Conservation (phyloP, 2,888 invertebrate genomes). For the Siphlonurus alternatus region DNA sequence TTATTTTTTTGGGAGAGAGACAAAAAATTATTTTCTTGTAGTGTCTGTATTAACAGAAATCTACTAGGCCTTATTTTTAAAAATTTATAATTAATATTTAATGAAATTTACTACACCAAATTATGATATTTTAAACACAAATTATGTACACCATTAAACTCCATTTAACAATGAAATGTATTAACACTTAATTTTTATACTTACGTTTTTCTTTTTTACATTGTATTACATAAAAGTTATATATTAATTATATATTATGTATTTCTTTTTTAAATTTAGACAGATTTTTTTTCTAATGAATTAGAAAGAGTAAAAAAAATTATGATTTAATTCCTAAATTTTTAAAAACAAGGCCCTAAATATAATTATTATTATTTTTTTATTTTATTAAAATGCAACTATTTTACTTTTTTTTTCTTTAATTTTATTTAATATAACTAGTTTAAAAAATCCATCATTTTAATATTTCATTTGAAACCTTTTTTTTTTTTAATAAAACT, state of each 20-base stretch:
- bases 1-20: background rate
- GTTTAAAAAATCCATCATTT: background rate
- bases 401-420: background rate
- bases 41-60: background rate
- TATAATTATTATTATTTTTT: background rate
- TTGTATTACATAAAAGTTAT: background rate
- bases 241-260: background rate
- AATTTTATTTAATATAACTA: background rate
- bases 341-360: background rate
- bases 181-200: too few species aligned
- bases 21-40: background rate
- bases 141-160: too few species aligned
- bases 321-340: too few species aligned
- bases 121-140: too few species aligned
- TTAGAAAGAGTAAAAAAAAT: too few species aligned
- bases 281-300: too few species aligned
- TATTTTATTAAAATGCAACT: background rate
- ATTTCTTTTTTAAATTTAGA: background rate
- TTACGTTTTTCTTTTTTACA: background rate
- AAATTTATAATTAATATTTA: too few species aligned
- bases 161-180: too few species aligned
- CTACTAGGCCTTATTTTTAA: background rate
- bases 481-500: background rate
- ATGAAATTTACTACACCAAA: too few species aligned
- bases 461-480: background rate